These are phyloP conservation scores for Megalops cyprinoides DNA, from an alignment of 2,797 vertebrate genomes.

Conservation along the genomic window DNA sequence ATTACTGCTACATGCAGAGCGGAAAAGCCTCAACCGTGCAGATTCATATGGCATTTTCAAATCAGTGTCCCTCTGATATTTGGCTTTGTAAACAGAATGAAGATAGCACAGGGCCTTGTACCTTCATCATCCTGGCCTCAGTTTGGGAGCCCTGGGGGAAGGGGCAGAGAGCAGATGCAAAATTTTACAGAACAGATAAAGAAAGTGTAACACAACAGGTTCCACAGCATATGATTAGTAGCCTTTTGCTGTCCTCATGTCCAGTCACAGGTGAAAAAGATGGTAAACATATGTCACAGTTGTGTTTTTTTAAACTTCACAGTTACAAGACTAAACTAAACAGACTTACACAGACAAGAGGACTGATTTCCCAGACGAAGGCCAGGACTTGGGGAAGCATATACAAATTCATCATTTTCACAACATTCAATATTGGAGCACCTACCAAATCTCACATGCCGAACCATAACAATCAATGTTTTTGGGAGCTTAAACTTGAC, in stretches of 20 bases:
- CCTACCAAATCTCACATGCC: no score
- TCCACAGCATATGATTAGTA: no score
- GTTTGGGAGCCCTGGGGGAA: neutral
- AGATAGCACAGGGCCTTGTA: neutral
- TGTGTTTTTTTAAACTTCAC: no score
- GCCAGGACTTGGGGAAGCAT: neutral
- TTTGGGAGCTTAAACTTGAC: no score
- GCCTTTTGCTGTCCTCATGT: no score
- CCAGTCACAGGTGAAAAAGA: no score
- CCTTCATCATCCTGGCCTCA: neutral
- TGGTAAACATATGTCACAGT: no score
- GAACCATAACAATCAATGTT: no score
- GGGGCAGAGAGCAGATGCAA: neutral
- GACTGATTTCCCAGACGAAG: neutral
- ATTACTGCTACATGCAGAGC: neutral
- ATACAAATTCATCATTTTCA: neutral
- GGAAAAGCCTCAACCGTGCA: neutral
- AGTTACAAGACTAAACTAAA: no score
- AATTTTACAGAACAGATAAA: neutral
- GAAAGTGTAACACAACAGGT: no score
- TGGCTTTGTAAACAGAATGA: neutral
- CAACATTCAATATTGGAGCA: no score
- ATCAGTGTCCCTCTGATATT: neutral
- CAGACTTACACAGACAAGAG: neutral
- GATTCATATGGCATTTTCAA: neutral